Evolutionary conservation across 2,888 invertebrate species (phyloP), one percentile per base, ranked within the genome.

Genomic region (Sphaeridia pumilis): DNA sequence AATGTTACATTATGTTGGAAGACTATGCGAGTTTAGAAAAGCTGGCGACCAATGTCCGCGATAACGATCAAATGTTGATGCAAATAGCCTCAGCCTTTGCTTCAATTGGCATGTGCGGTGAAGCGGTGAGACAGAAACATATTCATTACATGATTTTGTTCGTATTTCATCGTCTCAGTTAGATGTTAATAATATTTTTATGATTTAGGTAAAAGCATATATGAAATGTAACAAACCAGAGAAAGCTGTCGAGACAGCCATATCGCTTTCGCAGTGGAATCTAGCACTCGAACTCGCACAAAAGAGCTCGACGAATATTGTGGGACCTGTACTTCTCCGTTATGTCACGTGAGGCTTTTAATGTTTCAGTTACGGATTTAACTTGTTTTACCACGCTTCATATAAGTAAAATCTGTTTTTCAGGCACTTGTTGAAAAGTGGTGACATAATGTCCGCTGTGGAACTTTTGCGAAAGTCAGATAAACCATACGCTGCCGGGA

Each of bases 1-100:
- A 88, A 65, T 88, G 94, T 66, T 85, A 90, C 67, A 87, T 92
- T 72, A 82, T 87, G 59, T 72, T 94, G 58, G 94, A 97, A 71
- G 88, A 93, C 68, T 97, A 88, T 67, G 65, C 63, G n/a, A 73
- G 72, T 4, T 67, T 79, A 48, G 75, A n/a, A n/a, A n/a, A n/a
- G n/a, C n/a, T n/a, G n/a, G n/a, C n/a, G n/a, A n/a, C n/a, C 84
- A 7, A n/a, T n/a, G n/a, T n/a, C n/a, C n/a, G n/a, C n/a, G n/a
- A n/a, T n/a, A n/a, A n/a, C n/a, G n/a, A n/a, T n/a, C n/a, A n/a
- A n/a, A n/a, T 84, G 5, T 70, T 90, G 35, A 77, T 80, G 46
- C 80, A 79, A 63, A 78, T 92, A 36, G 89, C 82, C 0, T 79
- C 82, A 60, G 83, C 85, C 77, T 80, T 90, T 69, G 78, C 82